phyloP scores from a whole-genome alignment of 2,888 invertebrate species.

The Acronicta psi region DNA sequence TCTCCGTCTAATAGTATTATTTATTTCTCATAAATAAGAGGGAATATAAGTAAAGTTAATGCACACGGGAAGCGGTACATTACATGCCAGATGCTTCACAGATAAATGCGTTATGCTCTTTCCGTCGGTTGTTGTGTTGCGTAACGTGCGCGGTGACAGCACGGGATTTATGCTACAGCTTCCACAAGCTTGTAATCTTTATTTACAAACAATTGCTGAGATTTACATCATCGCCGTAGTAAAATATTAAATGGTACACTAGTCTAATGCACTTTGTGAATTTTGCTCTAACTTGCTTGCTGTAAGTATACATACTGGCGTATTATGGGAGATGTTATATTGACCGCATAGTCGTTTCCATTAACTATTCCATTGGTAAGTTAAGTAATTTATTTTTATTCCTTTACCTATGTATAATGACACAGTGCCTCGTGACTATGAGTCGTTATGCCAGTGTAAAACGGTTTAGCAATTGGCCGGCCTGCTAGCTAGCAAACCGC shows the following conservation, averaged over 20 bases:
- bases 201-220: conserved; percentile 72
- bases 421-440: conserved; percentile 14
- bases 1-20: conserved; percentile 89
- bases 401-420: conserved; percentile 19
- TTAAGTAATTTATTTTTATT: conserved; percentile 52
- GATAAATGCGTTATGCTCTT: conserved; percentile 80
- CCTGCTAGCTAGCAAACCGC: conserved; percentile 75
- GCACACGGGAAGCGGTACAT: conserved; percentile 85
- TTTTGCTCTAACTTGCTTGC: conserved; percentile 27
- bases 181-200: conserved; percentile 65
- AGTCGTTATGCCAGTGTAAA: conserved; percentile 28
- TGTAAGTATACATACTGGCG: no score
- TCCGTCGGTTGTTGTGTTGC: conserved; percentile 74
- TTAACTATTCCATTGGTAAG: conserved; percentile 30
- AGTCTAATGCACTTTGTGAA: conserved; percentile 38
- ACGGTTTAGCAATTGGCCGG: conserved; percentile 37
- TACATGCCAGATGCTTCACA: conserved; percentile 82
- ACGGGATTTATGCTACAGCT: conserved; percentile 67
- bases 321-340: conserved; percentile 8
- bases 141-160: conserved; percentile 76
- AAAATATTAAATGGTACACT: conserved; percentile 46
- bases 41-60: conserved; percentile 87
- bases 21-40: conserved; percentile 89
- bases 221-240: conserved; percentile 60
- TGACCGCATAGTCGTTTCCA: conserved; percentile 21